Evolutionary conservation across 2,113 vertebrate genomes (phyloP).

Genomic region (Uria aalge): DNA sequence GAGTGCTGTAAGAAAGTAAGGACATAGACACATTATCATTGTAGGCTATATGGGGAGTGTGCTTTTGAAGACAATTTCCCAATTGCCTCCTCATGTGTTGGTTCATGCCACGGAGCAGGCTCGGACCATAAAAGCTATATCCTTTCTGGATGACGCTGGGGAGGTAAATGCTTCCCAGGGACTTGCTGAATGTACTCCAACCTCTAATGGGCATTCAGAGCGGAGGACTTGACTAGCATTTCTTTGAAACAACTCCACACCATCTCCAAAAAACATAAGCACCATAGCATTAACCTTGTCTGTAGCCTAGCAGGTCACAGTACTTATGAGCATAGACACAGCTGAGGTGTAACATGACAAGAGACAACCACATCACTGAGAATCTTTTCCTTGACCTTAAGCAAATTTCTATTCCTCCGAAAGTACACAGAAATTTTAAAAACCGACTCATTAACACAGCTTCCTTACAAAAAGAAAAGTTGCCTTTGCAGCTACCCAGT

Average conservation of each 20-base stretch:
- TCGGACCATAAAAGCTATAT: background rate
- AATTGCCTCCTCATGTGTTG: rapidly evolving
- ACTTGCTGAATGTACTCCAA: background rate
- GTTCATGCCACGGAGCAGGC: background rate
- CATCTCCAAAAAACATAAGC: background rate
- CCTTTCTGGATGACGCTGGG: background rate
- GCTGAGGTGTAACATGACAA: background rate
- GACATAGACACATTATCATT: background rate
- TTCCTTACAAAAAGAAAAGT: background rate
- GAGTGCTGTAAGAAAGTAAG: background rate
- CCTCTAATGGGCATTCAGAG: background rate
- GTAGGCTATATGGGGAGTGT: background rate
- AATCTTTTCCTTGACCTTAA: background rate
- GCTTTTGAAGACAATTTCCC: background rate
- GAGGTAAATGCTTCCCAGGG: background rate
- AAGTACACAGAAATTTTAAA: background rate
- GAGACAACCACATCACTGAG: background rate
- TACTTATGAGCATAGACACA: background rate
- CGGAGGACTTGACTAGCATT: rapidly evolving
- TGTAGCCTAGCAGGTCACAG: background rate
- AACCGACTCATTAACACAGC: background rate
- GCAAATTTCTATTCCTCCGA: background rate
- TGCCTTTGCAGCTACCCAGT: background rate
- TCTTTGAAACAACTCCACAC: background rate
- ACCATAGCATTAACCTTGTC: background rate